Base-by-base conservation (phyloP, 30 jellyfish, hydroid and myxozoan species). In the Mastigias papua region DNA sequence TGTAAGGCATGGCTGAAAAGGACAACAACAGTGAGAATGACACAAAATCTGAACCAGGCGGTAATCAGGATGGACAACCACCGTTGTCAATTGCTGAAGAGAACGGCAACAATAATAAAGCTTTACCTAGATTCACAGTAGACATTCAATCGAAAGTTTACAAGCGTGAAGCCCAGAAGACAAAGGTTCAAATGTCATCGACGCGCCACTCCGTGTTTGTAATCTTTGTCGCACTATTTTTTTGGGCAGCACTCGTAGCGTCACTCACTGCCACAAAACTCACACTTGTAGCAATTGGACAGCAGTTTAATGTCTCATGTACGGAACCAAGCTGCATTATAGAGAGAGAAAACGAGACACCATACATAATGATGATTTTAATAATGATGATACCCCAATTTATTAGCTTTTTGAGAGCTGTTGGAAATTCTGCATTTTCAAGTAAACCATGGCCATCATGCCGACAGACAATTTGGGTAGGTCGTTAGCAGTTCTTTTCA, bases 321-420 rank as follows among this genome's bases (percentile, higher is more conserved):
- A 30, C 54, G 13, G 54, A 42, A 15, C 54, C 54, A 27, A 2
- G 75, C 27, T 49, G 91, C 51, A 68, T 21, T 19, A 23, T 29
- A 28, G 75, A 26, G 76, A 49, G 25, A 1, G 68, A 27, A 20
- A 82, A 77, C 22, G 88, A 77, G 60, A 48, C 83, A 0, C 86
- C 97, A 13, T 92, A 83, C 65, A 69, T 93, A 23, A 88, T 93
- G 95, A 29, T 93, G 81, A 76, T 77, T 37, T 69, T 87, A 11
- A 48, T 87, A 1, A 81, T 93, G 90, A 82, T 88, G 92, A 48
- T 93, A 34, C 98, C 98, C 1, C 95, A 93, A 60, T 35, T 73
- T 26, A 27, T 92, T n/a, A 57, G 89, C 23, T 81, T 92, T 72
- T 0, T 86, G 1, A 66, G 80, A 21, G 90, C 96, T 22, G 69